Evolutionary conservation across 2,888 invertebrate species (phyloP), one percentile per base, ranked within the genome.

Genomic region (Dioctria linearis): DNA sequence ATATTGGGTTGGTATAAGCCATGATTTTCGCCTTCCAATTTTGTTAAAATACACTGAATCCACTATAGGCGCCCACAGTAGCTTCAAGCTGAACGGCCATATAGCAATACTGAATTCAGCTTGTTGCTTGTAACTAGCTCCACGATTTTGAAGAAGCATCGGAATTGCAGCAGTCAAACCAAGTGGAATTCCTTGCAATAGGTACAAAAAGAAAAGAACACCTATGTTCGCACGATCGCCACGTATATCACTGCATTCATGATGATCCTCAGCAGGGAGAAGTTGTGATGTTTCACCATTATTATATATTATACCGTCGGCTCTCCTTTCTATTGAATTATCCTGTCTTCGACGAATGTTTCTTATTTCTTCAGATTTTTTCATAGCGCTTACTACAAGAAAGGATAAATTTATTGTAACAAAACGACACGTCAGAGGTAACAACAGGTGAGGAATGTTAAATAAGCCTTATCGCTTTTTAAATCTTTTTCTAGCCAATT

Each of bases 31-130:
- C 40, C 99, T 91, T 0, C 99, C 99, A 89, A 99, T 95, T 82
- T 92, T 90, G 8, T 92, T 90, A 83, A 94, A 93, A 87, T 95
- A 99, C 67, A 98, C 88, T 0, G 98, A 95, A 90, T 99, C 99
- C 4, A 99, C 98, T 84, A 99, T 93, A 2, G 99, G 99, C 0
- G 99, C 99, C 99, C 99, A 99, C 80, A 99, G 87, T 65, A 99
- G 90, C 89, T 99, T 99, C 65, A 99, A 89, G 87, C 94, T 94
- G 85, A 95, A 96, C 0, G 98, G 98, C 97, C 98, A 98, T 85
- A 94, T 94, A 0, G 96, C 96, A 86, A 98, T 95, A 90, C 98
- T 98, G 88, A 98, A 96, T 87, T 95, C 95, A 13, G 96, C 96
- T 91, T 99, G 99, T 88, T 99, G 96, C 84, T 94, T 95, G 88